Evolutionary conservation across 2,888 invertebrate genomes (phyloP).

Genomic region (Drosophila parthenogenetica): DNA sequence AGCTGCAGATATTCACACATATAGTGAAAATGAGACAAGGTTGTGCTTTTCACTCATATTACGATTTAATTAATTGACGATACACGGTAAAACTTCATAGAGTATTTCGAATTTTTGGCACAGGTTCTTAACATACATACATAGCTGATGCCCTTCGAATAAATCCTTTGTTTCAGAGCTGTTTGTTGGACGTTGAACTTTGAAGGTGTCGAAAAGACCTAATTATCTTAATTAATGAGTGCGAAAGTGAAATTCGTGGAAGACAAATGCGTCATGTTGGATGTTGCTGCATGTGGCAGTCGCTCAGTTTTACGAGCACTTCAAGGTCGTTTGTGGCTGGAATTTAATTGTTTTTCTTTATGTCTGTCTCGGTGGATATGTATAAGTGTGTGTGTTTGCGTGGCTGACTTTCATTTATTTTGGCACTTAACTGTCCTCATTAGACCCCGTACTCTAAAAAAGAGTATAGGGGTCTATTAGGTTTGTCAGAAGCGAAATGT

Average conservation of each 20-base stretch:
- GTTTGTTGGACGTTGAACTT: conserved; percentile 69
- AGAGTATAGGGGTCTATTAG: no score
- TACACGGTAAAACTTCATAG: not conserved
- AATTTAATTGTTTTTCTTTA: conserved; percentile 70
- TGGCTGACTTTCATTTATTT: conserved; percentile 75
- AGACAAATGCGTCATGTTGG: conserved; percentile 68
- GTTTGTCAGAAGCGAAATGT: no score
- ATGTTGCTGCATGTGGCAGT: conserved; percentile 47
- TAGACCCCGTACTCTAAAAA: no score
- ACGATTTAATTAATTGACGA: not conserved
- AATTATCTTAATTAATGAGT: conserved; percentile 82
- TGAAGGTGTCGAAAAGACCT: conserved; percentile 76
- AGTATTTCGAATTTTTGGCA: not conserved
- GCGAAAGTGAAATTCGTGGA: conserved; percentile 77
- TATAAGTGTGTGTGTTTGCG: conserved; percentile 21
- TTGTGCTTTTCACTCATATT: no score
- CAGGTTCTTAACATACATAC: not conserved
- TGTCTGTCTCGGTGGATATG: conserved; percentile 10
- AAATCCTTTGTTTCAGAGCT: conserved; percentile 24
- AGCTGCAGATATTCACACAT: no score
- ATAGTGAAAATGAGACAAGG: no score
- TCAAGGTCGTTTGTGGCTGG: conserved; percentile 76
- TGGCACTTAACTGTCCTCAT: conserved; percentile 9
- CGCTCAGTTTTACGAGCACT: conserved; percentile 55
- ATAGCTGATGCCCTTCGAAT: conserved; percentile 18